These are phyloP conservation scores for Acanthornis magna DNA, from an alignment of 2,797 vertebrate species.

Conservation along the genomic window DNA sequence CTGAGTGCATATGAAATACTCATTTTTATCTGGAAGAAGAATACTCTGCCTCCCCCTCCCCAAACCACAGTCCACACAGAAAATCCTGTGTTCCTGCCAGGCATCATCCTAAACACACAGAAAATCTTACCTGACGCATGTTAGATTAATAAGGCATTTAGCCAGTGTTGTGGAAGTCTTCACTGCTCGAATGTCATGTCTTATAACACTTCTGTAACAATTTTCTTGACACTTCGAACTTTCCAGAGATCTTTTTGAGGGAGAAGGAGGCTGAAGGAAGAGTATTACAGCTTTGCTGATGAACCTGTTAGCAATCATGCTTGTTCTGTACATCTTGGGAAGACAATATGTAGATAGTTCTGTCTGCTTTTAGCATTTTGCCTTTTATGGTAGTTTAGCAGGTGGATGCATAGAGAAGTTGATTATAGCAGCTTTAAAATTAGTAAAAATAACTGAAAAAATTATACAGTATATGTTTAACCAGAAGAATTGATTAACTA, in stretches of 20 bases:
- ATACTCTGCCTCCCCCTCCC: neutral
- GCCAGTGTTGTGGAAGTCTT: neutral
- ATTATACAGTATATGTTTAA: neutral
- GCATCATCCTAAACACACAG: neutral
- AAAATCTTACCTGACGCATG: conserved; percentile 8
- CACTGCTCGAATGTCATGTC: neutral
- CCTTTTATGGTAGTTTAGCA: neutral
- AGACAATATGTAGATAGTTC: neutral
- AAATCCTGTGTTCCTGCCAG: neutral
- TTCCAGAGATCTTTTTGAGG: neutral
- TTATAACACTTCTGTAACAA: neutral
- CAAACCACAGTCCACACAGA: neutral
- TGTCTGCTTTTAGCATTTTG: neutral
- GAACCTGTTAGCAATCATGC: neutral
- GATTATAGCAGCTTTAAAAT: neutral
- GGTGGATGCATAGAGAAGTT: neutral
- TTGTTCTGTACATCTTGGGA: neutral
- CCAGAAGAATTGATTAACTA: neutral
- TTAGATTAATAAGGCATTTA: conserved; percentile 39
- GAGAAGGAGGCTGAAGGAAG: neutral
- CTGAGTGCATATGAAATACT: neutral
- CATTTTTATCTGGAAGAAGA: neutral
- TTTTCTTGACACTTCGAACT: conserved; percentile 45
- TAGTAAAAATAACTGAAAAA: neutral
- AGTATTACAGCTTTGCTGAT: neutral